Conservation (phyloP, 1,140 invertebrate species). For the Drosophila burlai region DNA sequence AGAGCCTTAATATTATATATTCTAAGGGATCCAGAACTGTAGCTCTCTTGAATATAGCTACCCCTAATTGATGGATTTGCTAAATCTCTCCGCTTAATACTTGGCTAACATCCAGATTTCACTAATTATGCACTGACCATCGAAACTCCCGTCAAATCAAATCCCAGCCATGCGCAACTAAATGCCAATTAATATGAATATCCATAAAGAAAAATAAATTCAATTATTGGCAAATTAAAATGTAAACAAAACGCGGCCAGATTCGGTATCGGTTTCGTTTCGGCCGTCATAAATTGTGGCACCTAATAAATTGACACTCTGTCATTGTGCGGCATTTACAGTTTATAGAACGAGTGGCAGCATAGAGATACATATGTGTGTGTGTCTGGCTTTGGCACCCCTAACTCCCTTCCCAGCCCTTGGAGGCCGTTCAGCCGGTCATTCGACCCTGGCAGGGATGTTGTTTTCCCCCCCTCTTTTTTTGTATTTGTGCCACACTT, state of each 20-base stretch:
- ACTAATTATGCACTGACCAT: not conserved
- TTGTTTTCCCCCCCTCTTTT: conserved; percentile 21
- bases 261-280: conserved; percentile 44
- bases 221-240: conserved; percentile 71
- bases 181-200: conserved; percentile 53
- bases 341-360: conserved; percentile 50
- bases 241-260: conserved; percentile 51
- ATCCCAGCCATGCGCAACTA: conserved; percentile 5
- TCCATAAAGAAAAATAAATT: conserved; percentile 54
- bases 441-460: conserved; percentile 6
- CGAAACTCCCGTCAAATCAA: conserved; percentile 15
- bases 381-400: conserved; percentile 8
- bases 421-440: conserved; percentile 1
- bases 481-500: conserved; percentile 36
- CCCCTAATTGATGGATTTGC: conserved; percentile 3
- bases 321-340: conserved; percentile 80
- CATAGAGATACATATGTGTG: not conserved
- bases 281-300: conserved; percentile 75
- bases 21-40: not conserved
- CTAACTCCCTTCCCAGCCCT: not conserved
- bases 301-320: conserved; percentile 82
- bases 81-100: not conserved
- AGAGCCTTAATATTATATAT: too few species aligned
- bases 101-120: not conserved
- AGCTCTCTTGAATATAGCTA: not conserved